Percentiles rank a stretch among this genome's conserved stretches.
phyloP scores from a whole-genome alignment of 2,888 invertebrate species.

The Lysandra coridon region DNA sequence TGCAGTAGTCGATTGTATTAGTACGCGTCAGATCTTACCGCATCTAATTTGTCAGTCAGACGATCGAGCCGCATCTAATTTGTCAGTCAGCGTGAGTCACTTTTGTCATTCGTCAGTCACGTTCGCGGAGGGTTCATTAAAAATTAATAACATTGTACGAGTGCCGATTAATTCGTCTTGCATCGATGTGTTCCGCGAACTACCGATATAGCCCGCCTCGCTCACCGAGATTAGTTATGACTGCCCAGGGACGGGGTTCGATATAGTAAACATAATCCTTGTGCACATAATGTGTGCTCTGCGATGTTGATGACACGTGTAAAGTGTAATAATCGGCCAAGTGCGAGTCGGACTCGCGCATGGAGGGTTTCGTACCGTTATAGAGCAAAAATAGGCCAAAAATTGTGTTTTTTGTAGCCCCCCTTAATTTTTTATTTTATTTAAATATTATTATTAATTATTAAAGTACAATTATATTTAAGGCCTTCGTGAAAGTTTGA shows the following conservation, averaged over 20 bases:
- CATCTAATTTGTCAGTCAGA: not conserved
- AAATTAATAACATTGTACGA: conserved; percentile 31
- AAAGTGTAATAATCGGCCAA: too few relatives aligned
- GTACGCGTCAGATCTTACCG: not conserved
- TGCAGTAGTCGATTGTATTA: not conserved
- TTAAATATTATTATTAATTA: too few relatives aligned
- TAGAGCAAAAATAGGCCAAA: too few relatives aligned
- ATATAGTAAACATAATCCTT: not conserved
- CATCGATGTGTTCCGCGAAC: conserved; percentile 50
- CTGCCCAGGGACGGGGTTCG: conserved; percentile 38
- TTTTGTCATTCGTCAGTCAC: not conserved
- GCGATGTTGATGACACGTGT: too few relatives aligned
- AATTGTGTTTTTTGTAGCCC: too few relatives aligned
- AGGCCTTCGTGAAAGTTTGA: too few relatives aligned
- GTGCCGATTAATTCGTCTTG: conserved; percentile 57
- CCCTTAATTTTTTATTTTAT: too few relatives aligned
- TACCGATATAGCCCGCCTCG: conserved; percentile 46
- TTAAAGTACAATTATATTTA: too few relatives aligned
- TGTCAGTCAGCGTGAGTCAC: not conserved
- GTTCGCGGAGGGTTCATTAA: conserved; percentile 21
- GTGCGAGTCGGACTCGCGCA: too few relatives aligned
- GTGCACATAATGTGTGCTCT: too few relatives aligned
- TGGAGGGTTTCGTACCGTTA: too few relatives aligned
- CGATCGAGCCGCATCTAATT: not conserved
- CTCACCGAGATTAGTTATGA: conserved; percentile 49